Conservation (phyloP, 2,888 invertebrate genomes). For the Geophilus truncorum region DNA sequence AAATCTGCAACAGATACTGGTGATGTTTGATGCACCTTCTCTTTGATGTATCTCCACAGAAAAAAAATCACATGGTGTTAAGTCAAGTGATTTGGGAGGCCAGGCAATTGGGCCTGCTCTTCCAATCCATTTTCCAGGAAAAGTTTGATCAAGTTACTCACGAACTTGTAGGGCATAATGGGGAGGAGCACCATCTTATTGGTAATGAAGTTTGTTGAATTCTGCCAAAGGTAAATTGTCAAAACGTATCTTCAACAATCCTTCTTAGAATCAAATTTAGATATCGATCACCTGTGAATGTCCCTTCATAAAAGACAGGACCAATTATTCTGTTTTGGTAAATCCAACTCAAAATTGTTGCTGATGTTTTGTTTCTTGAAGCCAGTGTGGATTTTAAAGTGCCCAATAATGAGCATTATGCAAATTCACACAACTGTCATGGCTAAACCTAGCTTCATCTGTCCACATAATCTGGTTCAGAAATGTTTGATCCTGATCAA, state of each 20-base stretch:
- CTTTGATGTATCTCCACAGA: not conserved
- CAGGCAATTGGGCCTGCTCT: conserved; percentile 34
- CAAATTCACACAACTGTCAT: not conserved
- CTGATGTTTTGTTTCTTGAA: not conserved
- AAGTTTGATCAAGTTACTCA: conserved; percentile 29
- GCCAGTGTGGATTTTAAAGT: not conserved
- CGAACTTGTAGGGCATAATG: conserved; percentile 31
- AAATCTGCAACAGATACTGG: not conserved
- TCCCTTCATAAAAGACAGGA: not conserved
- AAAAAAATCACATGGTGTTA: conserved; percentile 28
- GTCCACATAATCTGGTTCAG: not conserved
- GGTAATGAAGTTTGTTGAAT: conserved; percentile 29
- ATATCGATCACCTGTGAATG: not conserved
- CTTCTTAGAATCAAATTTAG: not conserved
- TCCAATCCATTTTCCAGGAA: conserved; percentile 36
- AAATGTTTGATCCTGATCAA: not conserved
- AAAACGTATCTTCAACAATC: not conserved
- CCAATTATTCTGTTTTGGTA: not conserved
- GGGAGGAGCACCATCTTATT: conserved; percentile 35
- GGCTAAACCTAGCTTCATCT: conserved; percentile 10
- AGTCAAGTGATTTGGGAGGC: conserved; percentile 35
- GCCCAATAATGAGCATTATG: not conserved
- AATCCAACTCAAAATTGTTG: not conserved
- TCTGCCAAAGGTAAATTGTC: not conserved
- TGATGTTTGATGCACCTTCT: not conserved